Percentiles rank a stretch among this genome's conserved stretches.
Evolutionary conservation across 2,888 invertebrate genomes (phyloP).

Genomic region (Epistrophella euchroma): DNA sequence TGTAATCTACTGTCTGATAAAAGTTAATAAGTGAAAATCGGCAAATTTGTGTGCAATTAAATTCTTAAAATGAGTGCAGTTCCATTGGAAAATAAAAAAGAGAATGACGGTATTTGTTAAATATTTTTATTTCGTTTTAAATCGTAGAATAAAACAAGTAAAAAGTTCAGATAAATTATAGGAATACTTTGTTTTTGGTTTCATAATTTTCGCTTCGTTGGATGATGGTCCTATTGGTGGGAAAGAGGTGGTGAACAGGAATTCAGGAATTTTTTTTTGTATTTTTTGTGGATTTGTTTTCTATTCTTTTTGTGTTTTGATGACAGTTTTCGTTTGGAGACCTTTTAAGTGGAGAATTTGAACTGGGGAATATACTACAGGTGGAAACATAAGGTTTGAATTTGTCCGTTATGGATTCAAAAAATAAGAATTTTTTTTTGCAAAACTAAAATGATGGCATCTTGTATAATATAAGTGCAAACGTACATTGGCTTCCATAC

Average conservation of each 20-base stretch:
- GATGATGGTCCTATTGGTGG: background rate
- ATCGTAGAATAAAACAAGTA: background rate
- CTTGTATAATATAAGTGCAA: too few relatives aligned
- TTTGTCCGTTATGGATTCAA: background rate
- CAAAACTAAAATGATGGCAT: too few relatives aligned
- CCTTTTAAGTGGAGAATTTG: background rate
- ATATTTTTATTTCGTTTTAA: background rate
- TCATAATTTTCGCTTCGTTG: background rate
- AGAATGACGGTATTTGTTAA: conserved; percentile 11
- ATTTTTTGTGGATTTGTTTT: conserved; percentile 27
- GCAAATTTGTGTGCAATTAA: background rate
- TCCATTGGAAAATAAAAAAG: background rate
- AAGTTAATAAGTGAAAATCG: background rate
- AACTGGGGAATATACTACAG: background rate
- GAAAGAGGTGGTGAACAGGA: background rate
- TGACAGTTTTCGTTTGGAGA: conserved; percentile 25
- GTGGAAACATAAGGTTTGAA: conserved; percentile 17
- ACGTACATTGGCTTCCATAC: too few relatives aligned
- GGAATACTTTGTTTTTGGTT: background rate
- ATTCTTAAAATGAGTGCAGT: conserved; percentile 29
- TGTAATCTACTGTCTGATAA: background rate
- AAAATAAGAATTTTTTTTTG: too few relatives aligned
- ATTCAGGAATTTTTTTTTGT: conserved; percentile 5
- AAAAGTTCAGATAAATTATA: background rate
- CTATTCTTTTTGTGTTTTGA: conserved; percentile 26